Conservation (phyloP, 2,797 vertebrate genomes). For the Triplophysa bombifrons region DNA sequence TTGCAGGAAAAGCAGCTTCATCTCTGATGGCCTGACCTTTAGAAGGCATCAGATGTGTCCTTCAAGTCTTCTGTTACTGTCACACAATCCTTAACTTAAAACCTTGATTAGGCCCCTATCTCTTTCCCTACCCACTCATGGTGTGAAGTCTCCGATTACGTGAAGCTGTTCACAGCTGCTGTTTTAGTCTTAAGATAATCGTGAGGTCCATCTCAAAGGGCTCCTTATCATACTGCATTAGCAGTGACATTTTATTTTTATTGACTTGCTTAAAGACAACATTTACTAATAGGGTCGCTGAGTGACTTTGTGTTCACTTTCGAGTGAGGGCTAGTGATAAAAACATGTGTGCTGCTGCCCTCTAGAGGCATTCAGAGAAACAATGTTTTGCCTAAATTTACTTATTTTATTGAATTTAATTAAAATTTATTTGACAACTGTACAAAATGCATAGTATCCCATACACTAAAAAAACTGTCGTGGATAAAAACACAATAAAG, state of each 20-base stretch:
- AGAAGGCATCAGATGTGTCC: conserved; percentile 65
- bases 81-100: conserved; percentile 80
- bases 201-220: conserved; percentile 36
- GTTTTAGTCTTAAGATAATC: conserved; percentile 45
- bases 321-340: neutral
- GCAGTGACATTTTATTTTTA: conserved; percentile 46
- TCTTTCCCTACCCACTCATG: conserved; percentile 69
- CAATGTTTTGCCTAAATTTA: neutral
- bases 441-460: too few relatives aligned
- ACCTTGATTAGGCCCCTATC: conserved; percentile 75
- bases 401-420: too few relatives aligned
- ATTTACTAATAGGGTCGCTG: neutral
- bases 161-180: conserved; percentile 59
- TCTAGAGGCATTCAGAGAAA: neutral
- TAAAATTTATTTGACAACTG: too few relatives aligned
- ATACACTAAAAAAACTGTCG: too few relatives aligned
- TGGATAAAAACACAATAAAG: too few relatives aligned
- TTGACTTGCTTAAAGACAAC: conserved; percentile 21
- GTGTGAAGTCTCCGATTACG: conserved; percentile 75
- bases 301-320: conserved; percentile 21
- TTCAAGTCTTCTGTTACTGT: conserved; percentile 75
- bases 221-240: conserved; percentile 34
- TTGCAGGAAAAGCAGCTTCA: conserved; percentile 62
- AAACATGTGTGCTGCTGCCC: conserved; percentile 27
- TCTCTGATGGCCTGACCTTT: conserved; percentile 73